Evolutionary conservation across 2,888 invertebrate genomes (phyloP).

Genomic region (Seira musarum): DNA sequence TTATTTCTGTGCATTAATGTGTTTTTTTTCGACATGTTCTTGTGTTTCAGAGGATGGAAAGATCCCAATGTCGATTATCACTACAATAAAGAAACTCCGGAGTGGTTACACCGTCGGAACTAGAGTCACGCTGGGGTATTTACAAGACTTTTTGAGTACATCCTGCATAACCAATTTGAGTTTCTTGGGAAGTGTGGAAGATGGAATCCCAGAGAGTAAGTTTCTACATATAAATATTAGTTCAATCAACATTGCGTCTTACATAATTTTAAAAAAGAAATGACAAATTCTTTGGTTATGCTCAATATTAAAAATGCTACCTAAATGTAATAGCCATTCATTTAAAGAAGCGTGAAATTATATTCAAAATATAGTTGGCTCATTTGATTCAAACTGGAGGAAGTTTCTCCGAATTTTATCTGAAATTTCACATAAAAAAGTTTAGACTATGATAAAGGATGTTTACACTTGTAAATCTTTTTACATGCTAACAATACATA

Average conservation of each 20-base stretch:
- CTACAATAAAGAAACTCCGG: slow-evolving; percentile 97
- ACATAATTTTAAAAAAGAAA: neutral
- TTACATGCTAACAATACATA: neutral
- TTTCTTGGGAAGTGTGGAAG: slow-evolving; percentile 94
- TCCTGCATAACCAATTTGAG: slow-evolving; percentile 98
- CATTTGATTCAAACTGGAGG: neutral
- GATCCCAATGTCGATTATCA: slow-evolving; percentile 94
- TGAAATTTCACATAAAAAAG: no score
- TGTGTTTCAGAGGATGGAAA: slow-evolving; percentile 94
- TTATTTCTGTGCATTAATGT: no score
- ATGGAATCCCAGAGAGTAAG: slow-evolving; percentile 83
- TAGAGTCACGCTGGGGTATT: slow-evolving; percentile 93
- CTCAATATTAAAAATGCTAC: no score
- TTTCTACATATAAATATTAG: slow-evolving; percentile 74
- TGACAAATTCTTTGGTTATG: no score
- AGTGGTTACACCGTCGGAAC: slow-evolving; percentile 99
- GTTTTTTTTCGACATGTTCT: no score
- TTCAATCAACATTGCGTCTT: slow-evolving; percentile 70
- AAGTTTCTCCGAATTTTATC: no score
- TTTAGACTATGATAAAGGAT: no score
- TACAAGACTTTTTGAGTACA: slow-evolving; percentile 96
- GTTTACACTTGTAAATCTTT: slow-evolving; percentile 2
- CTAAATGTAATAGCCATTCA: no score
- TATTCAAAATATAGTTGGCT: neutral
- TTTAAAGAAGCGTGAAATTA: neutral